These are phyloP conservation scores for Lamprotornis superbus DNA, from an alignment of 2,113 vertebrate genomes.

Conservation along the genomic window DNA sequence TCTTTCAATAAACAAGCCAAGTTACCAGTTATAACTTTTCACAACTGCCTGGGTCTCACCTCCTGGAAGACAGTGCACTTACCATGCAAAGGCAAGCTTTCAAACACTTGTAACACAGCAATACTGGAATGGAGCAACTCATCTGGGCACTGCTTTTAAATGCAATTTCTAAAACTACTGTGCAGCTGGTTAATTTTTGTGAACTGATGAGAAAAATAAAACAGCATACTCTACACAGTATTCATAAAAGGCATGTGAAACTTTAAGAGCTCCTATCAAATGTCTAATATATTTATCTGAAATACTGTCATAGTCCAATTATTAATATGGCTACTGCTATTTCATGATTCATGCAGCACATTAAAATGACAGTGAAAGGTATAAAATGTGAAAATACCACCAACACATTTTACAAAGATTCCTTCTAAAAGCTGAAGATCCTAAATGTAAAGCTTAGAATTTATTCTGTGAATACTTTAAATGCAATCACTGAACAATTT, in stretches of 20 bases:
- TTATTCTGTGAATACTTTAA: conserved; percentile 23
- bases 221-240: not conserved
- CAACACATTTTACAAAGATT: conserved; percentile 55
- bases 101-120: not conserved
- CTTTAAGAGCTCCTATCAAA: conserved; percentile 41
- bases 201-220: conserved; percentile 43
- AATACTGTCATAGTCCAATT: conserved; percentile 58
- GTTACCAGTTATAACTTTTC: conserved; percentile 42
- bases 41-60: conserved; percentile 26
- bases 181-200: conserved; percentile 29
- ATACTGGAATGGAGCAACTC: not conserved
- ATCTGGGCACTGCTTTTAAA: not conserved
- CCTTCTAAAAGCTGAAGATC: conserved; percentile 30
- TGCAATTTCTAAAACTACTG: not conserved
- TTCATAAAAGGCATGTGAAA: conserved; percentile 9
- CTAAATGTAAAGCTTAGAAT: conserved; percentile 44
- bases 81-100: not conserved
- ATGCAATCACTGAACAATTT: not conserved
- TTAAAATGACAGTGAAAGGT: conserved; percentile 53
- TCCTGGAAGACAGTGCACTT: not conserved
- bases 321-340: conserved; percentile 58
- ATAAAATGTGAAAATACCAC: conserved; percentile 53
- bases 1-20: conserved; percentile 60
- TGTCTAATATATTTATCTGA: conserved; percentile 58
- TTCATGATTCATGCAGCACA: conserved; percentile 48